Evolutionary conservation across 1,140 invertebrate genomes (phyloP).

Genomic region (Centruroides vittatus): DNA sequence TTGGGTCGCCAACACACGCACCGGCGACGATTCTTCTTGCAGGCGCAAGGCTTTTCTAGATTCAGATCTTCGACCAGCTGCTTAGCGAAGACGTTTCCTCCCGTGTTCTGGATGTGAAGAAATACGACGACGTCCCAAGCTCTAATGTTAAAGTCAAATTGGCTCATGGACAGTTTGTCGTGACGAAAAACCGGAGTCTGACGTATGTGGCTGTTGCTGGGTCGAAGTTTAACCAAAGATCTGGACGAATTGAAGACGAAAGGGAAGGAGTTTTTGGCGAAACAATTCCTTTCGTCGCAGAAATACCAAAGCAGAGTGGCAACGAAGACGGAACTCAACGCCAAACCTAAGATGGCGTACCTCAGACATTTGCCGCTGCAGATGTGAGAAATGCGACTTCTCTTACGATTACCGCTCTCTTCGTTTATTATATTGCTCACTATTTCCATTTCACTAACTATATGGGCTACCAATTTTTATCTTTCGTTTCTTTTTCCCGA

Average conservation of each 20-base stretch:
- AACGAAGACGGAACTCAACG: background rate
- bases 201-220: background rate
- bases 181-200: no score
- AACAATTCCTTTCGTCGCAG: background rate
- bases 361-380: background rate
- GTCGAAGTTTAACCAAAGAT: background rate
- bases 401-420: no score
- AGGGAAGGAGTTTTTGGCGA: background rate
- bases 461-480: no score
- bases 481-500: no score
- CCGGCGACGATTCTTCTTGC: conserved; percentile 11
- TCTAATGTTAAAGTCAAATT: conserved; percentile 9
- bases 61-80: conserved; percentile 30
- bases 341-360: background rate
- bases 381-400: no score
- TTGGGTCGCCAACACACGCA: conserved; percentile 15
- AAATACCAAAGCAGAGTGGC: background rate
- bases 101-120: conserved; percentile 35
- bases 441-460: no score
- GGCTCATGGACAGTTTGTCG: no score
- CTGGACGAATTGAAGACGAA: background rate
- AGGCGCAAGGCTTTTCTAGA: conserved; percentile 14
- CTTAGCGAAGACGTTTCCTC: conserved; percentile 30
- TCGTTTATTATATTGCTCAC: no score
- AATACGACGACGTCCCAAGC: conserved; percentile 31